Conservation (phyloP, 2,797 vertebrate genomes). For the Holocentrus rufus region DNA sequence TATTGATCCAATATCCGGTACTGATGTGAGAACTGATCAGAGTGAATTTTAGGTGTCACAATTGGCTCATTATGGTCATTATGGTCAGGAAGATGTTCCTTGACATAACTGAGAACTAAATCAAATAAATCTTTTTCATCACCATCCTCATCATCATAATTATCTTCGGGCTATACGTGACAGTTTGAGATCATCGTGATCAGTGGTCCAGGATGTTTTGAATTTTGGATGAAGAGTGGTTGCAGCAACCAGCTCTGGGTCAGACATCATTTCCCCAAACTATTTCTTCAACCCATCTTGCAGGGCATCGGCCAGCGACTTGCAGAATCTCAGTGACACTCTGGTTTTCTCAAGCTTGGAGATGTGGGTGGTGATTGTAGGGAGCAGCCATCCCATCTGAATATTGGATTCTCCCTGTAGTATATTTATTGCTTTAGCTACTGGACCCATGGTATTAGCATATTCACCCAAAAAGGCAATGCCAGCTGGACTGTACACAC, state of each 20-base stretch:
- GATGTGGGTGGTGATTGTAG: conserved; percentile 16
- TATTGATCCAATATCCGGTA: too few species aligned
- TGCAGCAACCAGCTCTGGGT: conserved; percentile 26
- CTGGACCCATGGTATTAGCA: conserved; percentile 25
- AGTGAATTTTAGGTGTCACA: too few species aligned
- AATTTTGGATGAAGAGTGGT: conserved; percentile 34
- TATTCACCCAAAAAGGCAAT: conserved; percentile 28
- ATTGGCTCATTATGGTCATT: too few species aligned
- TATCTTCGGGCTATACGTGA: neutral
- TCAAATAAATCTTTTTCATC: neutral
- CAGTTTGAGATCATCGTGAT: neutral
- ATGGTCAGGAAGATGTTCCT: neutral
- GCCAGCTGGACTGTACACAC: neutral
- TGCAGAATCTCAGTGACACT: conserved; percentile 16
- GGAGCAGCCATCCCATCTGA: conserved; percentile 28
- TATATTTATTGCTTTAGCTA: conserved; percentile 18
- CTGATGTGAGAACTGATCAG: too few species aligned
- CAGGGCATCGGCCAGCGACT: conserved; percentile 22
- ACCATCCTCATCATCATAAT: neutral
- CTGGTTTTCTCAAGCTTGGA: conserved; percentile 18
- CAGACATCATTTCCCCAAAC: conserved; percentile 14
- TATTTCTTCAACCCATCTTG: neutral
- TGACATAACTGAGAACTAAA: neutral
- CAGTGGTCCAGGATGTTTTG: conserved; percentile 20
- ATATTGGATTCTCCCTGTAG: conserved; percentile 20